Conservation (phyloP, 2,113 vertebrate species). For the Petrocephalus microphthalmus region DNA sequence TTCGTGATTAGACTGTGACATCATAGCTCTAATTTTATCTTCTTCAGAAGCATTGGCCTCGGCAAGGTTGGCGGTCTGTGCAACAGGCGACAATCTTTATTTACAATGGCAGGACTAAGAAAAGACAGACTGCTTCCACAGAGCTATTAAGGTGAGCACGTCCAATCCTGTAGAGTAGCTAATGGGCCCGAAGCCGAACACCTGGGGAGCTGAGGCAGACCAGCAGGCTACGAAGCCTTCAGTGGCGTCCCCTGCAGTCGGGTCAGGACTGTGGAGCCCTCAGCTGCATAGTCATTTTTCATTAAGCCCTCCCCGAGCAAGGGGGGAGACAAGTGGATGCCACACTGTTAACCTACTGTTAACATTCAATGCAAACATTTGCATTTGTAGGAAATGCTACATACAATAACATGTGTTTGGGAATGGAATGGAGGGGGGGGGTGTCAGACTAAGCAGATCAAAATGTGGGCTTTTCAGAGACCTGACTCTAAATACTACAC, state of each 20-base stretch:
- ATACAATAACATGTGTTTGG: background rate
- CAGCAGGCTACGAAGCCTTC: constrained; percentile 55
- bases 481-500: background rate
- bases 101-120: constrained; percentile 47
- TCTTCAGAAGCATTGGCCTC: constrained; percentile 91
- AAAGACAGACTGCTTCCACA: constrained; percentile 55
- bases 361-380: background rate
- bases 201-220: constrained; percentile 34
- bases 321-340: background rate
- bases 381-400: background rate
- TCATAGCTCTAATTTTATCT: constrained; percentile 96
- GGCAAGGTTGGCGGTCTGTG: constrained; percentile 94
- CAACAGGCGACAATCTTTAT: constrained; percentile 72
- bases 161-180: constrained; percentile 71
- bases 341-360: background rate
- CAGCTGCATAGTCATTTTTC: background rate
- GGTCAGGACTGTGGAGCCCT: background rate
- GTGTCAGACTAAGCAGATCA: background rate
- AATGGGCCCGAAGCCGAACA: background rate
- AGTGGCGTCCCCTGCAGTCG: background rate
- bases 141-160: constrained; percentile 66
- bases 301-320: background rate
- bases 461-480: background rate
- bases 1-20: constrained; percentile 89
- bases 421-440: background rate